These are phyloP conservation scores for Limnothrissa miodon DNA, from an alignment of 2,113 vertebrate genomes.

Conservation along the genomic window DNA sequence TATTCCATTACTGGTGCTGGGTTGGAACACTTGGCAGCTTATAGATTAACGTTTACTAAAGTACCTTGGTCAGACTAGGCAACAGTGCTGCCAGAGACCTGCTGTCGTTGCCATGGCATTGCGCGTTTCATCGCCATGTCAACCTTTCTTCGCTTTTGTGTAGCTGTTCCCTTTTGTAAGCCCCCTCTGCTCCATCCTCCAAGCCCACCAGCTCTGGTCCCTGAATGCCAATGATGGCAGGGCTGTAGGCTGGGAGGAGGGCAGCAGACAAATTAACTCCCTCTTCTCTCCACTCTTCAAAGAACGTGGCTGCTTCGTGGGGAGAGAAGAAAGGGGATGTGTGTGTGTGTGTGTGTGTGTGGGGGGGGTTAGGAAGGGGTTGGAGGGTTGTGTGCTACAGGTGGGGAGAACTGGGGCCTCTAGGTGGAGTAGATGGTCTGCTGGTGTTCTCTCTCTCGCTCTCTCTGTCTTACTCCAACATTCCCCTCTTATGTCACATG, in stretches of 20 bases:
- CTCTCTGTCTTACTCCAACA: not conserved
- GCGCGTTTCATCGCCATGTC: slow-evolving; percentile 46
- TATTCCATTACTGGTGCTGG: not conserved
- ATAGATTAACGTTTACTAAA: slow-evolving; percentile 25
- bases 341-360: not conserved
- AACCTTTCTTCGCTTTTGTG: slow-evolving; percentile 51
- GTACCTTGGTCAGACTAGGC: slow-evolving; percentile 26
- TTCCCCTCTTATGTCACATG: slow-evolving; percentile 2
- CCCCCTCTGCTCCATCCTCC: not conserved
- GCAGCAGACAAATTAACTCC: not conserved
- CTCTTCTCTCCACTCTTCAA: not conserved
- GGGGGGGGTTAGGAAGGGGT: not conserved
- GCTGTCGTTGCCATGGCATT: slow-evolving; percentile 51
- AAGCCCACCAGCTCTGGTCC: slow-evolving; percentile 13
- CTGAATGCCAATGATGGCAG: slow-evolving; percentile 51
- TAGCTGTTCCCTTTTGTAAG: slow-evolving; percentile 39
- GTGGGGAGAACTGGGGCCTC: not conserved
- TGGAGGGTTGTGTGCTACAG: not conserved
- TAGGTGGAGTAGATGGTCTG: not conserved
- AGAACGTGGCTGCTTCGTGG: not conserved
- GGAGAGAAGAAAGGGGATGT: not conserved
- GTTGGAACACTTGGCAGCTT: slow-evolving; percentile 2
- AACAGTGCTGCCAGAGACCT: slow-evolving; percentile 25
- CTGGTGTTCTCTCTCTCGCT: not conserved
- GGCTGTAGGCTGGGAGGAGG: slow-evolving; percentile 27